Conservation (phyloP, 2,113 vertebrate species). For the Pomatorhinus ruficollis region DNA sequence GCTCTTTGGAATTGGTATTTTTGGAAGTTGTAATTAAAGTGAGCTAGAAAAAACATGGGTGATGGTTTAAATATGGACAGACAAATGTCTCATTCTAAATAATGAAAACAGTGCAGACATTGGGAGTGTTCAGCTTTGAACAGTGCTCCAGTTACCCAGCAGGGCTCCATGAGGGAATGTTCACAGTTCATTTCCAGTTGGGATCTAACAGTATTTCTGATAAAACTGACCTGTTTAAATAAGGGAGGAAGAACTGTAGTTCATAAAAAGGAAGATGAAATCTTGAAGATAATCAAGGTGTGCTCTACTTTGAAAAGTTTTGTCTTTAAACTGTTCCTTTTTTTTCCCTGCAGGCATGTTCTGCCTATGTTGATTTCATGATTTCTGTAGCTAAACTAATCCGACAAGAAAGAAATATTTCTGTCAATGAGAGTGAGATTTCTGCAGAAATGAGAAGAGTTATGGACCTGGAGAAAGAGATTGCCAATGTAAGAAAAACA, state of each 20-base stretch:
- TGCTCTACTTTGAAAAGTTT: not conserved
- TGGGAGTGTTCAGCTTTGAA: not conserved
- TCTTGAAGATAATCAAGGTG: not conserved
- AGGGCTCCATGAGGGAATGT: not conserved
- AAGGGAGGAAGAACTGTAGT: not conserved
- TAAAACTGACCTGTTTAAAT: not conserved
- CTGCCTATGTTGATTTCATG: conserved; percentile 90
- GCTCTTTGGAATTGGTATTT: conserved; percentile 8
- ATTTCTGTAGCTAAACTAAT: conserved; percentile 87
- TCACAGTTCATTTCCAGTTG: not conserved
- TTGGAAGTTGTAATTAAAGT: conserved; percentile 45
- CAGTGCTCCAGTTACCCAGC: not conserved
- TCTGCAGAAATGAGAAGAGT: conserved; percentile 79
- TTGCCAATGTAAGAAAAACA: conserved; percentile 86
- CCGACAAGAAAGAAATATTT: conserved; percentile 79
- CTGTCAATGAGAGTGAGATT: conserved; percentile 71
- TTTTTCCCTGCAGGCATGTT: conserved; percentile 81
- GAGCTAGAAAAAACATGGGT: not conserved
- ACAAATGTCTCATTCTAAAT: conserved; percentile 13
- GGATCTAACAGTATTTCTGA: not conserved
- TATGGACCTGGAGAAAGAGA: conserved; percentile 90
- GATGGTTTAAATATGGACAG: not conserved
- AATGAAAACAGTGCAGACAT: not conserved
- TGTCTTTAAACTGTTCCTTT: not conserved
- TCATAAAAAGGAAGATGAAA: not conserved